Evolutionary conservation across 2,113 vertebrate species (phyloP), one percentile per base, ranked within the genome.

Genomic region (Alectura lathami): DNA sequence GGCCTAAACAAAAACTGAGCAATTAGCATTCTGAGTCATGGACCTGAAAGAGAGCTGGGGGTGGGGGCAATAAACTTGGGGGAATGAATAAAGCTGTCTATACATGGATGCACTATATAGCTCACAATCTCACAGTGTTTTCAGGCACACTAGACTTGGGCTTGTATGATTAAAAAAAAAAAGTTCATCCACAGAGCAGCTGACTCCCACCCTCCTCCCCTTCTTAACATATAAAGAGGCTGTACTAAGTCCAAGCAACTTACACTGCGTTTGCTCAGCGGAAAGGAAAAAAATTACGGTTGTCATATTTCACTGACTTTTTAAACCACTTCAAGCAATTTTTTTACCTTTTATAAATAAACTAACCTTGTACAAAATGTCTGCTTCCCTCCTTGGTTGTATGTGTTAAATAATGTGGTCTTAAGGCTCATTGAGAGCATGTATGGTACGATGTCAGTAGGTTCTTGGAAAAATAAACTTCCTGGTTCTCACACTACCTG

Each of bases 1-100:
- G 62, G 53, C 70, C 75, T 68, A 48, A 91, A 96, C 85, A 94
- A 92, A 93, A 94, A 51, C 79, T 59, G 62, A 56, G 92, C 79
- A 91, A 94, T 97, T 96, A 95, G 83, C 93, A 96, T 94, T 93
- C 93, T 69, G 91, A 92, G 91, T 78, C 75, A 85, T 83, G 83
- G 87, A 88, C 56, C 74, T 89, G 78, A 86, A 87, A 87, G 80
- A 51, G 85, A 86, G 56, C 66, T 93, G 47, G 48, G 84, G 16
- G 30, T 51, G 77, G 89, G 93, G 79, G 64, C 82, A 56, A 20
- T 83, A 93, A 86, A 82, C 50, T 74, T 0, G 0, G 59, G 48
- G 75, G 23, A 48, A 48, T 18, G 80, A 81, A 97, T 91, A 81
- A 92, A 82, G 78, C 82, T 53, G 2, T 64, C 93, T 89, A 48